Evolutionary conservation across 2,113 vertebrate genomes (phyloP).

Genomic region (Pitta sordida): DNA sequence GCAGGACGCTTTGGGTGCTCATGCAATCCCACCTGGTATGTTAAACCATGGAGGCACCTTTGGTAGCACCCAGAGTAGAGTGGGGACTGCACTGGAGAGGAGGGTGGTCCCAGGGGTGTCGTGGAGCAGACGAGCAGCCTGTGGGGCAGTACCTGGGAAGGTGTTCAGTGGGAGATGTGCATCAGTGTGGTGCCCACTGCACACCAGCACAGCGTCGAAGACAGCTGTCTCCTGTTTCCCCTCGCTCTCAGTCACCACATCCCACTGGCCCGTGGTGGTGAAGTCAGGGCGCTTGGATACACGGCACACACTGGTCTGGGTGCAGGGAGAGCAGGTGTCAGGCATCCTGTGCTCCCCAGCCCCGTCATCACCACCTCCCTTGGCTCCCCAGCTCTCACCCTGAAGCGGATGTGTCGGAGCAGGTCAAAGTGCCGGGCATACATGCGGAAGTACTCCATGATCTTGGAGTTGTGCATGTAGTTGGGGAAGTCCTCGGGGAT

Average conservation of each 20-base stretch:
- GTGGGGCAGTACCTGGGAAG: slow-evolving; percentile 76
- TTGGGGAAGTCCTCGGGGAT: slow-evolving; percentile 85
- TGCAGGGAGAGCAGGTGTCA: background rate
- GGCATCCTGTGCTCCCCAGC: rapidly evolving
- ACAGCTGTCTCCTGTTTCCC: slow-evolving; percentile 70
- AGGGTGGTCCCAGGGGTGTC: background rate
- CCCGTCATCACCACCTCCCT: rapidly evolving
- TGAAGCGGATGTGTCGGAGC: slow-evolving; percentile 75
- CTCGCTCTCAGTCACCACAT: slow-evolving; percentile 72
- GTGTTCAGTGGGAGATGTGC: slow-evolving; percentile 74
- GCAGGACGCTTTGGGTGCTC: background rate
- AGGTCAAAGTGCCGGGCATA: slow-evolving; percentile 83
- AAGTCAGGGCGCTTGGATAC: slow-evolving; percentile 80
- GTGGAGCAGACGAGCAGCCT: rapidly evolving
- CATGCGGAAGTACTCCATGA: slow-evolving; percentile 83
- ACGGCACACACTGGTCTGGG: slow-evolving; percentile 80
- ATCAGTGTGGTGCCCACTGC: slow-evolving; percentile 80
- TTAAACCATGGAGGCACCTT: background rate
- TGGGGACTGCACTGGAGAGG: background rate
- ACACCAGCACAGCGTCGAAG: slow-evolving; percentile 88
- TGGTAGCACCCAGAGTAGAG: background rate
- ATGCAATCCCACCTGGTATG: rapidly evolving
- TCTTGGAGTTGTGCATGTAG: slow-evolving; percentile 80
- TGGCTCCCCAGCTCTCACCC: slow-evolving; percentile 59
- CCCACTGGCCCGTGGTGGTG: slow-evolving; percentile 83